Conservation (phyloP, 2,113 vertebrate genomes). For the Tragelaphus buxtoni region DNA sequence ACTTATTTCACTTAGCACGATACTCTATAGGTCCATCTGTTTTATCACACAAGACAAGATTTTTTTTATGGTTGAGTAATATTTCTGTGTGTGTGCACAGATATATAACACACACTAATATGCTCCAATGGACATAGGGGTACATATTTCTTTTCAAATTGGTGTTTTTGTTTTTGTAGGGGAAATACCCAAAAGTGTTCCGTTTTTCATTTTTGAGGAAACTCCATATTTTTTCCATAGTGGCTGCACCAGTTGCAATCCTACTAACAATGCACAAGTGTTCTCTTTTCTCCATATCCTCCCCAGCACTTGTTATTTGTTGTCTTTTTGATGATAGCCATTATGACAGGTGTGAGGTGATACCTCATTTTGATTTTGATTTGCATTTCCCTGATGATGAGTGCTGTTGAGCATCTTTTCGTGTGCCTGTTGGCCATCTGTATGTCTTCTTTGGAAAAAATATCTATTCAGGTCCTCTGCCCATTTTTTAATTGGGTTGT, state of each 20-base stretch:
- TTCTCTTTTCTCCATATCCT: neutral
- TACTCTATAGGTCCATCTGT: neutral
- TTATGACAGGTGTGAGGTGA: neutral
- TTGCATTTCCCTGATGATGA: neutral
- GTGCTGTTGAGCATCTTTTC: neutral
- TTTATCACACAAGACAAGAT: neutral
- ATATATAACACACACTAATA: neutral
- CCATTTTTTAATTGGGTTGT: neutral
- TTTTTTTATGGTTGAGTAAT: neutral
- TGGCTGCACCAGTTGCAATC: neutral
- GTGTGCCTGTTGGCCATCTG: neutral
- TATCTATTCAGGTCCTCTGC: neutral
- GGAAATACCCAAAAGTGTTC: neutral
- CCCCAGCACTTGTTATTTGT: neutral
- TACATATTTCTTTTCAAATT: neutral
- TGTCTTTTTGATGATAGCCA: neutral
- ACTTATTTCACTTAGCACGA: neutral
- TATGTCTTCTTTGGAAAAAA: neutral
- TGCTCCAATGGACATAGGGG: neutral
- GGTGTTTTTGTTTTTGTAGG: neutral
- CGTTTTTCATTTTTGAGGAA: neutral
- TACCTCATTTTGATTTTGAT: neutral
- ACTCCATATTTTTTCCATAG: neutral
- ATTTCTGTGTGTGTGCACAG: neutral
- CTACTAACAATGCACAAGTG: neutral